These are phyloP conservation scores for Chaunax sp. DNA, from an alignment of 2,797 vertebrate species.

Conservation along the genomic window DNA sequence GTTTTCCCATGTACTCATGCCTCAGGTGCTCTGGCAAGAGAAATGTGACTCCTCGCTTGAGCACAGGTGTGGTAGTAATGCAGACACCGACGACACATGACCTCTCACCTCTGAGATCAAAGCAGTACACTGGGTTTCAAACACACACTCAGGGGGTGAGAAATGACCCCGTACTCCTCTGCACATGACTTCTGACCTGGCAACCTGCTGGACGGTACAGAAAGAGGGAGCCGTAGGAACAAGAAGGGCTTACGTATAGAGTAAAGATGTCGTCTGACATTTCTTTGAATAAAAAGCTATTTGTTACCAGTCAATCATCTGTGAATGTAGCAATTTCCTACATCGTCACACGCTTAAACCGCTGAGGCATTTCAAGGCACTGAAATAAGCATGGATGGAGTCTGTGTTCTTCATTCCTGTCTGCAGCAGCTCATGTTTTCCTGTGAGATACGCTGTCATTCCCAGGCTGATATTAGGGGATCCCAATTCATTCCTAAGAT, in stretches of 20 bases:
- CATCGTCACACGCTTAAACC: not conserved
- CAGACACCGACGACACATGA: slow-evolving; percentile 40
- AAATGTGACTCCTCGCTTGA: slow-evolving; percentile 31
- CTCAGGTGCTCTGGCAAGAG: slow-evolving; percentile 13
- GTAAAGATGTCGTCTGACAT: not conserved
- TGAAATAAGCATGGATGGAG: slow-evolving; percentile 2
- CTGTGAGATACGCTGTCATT: slow-evolving; percentile 48
- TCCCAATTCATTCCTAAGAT: slow-evolving; percentile 66
- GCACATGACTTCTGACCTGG: slow-evolving; percentile 50
- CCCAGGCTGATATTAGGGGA: slow-evolving; percentile 60
- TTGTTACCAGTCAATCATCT: not conserved
- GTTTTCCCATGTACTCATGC: not conserved
- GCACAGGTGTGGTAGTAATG: slow-evolving; percentile 54
- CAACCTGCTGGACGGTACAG: slow-evolving; percentile 28
- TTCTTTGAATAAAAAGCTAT: not conserved
- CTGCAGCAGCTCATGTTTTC: slow-evolving; percentile 35
- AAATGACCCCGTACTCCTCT: slow-evolving; percentile 34
- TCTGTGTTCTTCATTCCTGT: slow-evolving; percentile 14
- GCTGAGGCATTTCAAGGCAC: too few relatives aligned
- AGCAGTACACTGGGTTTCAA: slow-evolving; percentile 38
- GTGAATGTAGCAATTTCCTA: too few relatives aligned
- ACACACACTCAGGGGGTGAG: slow-evolving; percentile 16
- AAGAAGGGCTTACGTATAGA: not conserved
- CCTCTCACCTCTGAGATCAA: slow-evolving; percentile 65
- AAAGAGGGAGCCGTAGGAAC: not conserved